These are phyloP conservation scores for Tipula vernalis DNA, from an alignment of 2,888 invertebrate species.

Conservation along the genomic window DNA sequence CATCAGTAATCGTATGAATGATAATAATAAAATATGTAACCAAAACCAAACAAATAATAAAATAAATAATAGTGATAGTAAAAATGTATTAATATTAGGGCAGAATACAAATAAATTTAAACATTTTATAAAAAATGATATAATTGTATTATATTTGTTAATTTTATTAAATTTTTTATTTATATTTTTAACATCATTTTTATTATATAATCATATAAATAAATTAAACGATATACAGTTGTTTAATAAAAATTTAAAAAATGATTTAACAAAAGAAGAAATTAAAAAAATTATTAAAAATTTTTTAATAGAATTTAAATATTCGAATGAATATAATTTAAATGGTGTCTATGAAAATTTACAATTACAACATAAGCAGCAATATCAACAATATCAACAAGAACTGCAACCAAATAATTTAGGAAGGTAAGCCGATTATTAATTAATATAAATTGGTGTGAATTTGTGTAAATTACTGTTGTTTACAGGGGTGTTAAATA, in stretches of 20 bases:
- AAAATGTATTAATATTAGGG: neutral
- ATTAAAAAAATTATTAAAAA: conserved; percentile 14
- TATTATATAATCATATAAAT: conserved; percentile 10
- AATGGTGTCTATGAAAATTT: neutral
- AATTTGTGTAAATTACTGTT: too few species aligned
- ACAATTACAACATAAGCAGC: neutral
- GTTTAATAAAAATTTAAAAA: conserved; percentile 15
- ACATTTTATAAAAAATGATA: neutral
- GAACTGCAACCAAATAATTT: neutral
- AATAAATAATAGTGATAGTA: neutral
- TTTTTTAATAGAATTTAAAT: conserved; percentile 8
- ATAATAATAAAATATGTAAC: neutral
- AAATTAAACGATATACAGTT: neutral
- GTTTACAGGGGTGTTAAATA: too few species aligned
- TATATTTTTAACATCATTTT: neutral
- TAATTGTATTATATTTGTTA: neutral
- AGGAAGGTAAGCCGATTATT: neutral
- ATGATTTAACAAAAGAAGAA: conserved; percentile 12
- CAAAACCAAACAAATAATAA: neutral
- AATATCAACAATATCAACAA: neutral
- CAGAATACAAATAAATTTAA: neutral
- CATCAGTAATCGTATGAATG: neutral
- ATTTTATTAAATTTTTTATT: neutral
- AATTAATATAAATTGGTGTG: too few species aligned
- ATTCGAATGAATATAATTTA: conserved; percentile 7